phyloP scores from a whole-genome alignment of 2,113 vertebrate genomes.

The Lepisosteus oculatus region DNA sequence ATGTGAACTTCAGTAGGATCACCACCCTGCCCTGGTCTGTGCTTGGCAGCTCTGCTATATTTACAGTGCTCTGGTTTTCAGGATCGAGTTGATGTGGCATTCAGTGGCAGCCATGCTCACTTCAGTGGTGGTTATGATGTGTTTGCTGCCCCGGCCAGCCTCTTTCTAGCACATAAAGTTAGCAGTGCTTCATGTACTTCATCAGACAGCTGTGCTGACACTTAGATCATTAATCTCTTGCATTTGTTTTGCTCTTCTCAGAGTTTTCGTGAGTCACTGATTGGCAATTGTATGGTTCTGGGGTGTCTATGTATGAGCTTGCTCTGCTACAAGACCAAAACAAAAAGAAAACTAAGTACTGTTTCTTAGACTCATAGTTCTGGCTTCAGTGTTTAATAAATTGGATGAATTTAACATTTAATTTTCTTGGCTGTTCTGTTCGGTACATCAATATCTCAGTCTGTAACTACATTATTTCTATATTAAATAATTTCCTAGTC shows the following conservation, averaged over 20 bases:
- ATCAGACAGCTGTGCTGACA: conserved; percentile 36
- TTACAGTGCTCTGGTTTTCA: neutral
- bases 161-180: neutral
- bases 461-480: too few species aligned
- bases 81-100: conserved; percentile 40
- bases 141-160: conserved; percentile 29
- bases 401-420: too few species aligned
- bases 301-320: conserved; percentile 30
- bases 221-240: conserved; percentile 52
- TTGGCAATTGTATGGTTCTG: conserved; percentile 31
- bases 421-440: too few species aligned
- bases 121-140: conserved; percentile 29
- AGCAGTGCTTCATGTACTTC: conserved; percentile 8
- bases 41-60: neutral
- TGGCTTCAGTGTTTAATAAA: too few species aligned
- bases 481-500: too few species aligned
- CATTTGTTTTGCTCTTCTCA: conserved; percentile 43
- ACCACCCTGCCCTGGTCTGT: neutral
- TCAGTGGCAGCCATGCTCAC: conserved; percentile 36
- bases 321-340: neutral
- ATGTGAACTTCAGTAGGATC: conserved; percentile 37
- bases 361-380: neutral
- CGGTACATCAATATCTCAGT: too few species aligned
- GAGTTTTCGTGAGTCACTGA: conserved; percentile 34
- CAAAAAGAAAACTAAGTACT: neutral